phyloP scores from a whole-genome alignment of 2,113 vertebrate species.

The Myotis yumanensis region DNA sequence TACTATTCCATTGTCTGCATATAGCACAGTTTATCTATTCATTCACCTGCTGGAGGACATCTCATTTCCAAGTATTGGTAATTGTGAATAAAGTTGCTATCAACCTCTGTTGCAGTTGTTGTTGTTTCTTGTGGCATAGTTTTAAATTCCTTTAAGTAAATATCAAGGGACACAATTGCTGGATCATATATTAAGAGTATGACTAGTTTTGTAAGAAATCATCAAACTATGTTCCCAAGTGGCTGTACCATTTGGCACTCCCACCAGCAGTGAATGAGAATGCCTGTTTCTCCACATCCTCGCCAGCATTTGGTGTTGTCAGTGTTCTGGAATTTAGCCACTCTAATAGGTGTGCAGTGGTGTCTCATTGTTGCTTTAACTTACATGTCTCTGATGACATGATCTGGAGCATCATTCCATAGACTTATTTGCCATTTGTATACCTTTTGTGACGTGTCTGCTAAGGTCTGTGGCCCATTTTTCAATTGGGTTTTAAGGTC shows the following conservation, averaged over 20 bases:
- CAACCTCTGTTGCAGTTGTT: not conserved
- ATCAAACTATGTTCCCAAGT: no score
- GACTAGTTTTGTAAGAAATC: not conserved
- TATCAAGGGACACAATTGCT: not conserved
- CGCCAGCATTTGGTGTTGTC: not conserved
- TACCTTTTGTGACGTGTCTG: not conserved
- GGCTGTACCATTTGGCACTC: not conserved
- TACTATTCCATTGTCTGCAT: not conserved
- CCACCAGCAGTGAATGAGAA: not conserved
- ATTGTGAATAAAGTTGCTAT: not conserved
- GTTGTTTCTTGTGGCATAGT: not conserved
- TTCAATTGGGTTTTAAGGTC: not conserved
- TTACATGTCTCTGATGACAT: not conserved
- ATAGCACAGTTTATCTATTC: not conserved
- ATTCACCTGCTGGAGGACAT: not conserved
- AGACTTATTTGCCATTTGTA: not conserved
- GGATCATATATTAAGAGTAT: no score
- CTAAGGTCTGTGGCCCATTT: not conserved
- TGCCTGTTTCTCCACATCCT: not conserved
- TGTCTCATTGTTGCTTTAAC: not conserved
- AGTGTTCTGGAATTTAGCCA: not conserved
- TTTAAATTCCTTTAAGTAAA: not conserved
- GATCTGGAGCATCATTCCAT: not conserved
- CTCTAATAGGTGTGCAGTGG: not conserved
- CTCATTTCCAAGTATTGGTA: no score